Percentiles rank a stretch among this genome's conserved stretches.
Conservation (phyloP, 2,888 invertebrate species). For the Caenorhabditis wallacei region DNA sequence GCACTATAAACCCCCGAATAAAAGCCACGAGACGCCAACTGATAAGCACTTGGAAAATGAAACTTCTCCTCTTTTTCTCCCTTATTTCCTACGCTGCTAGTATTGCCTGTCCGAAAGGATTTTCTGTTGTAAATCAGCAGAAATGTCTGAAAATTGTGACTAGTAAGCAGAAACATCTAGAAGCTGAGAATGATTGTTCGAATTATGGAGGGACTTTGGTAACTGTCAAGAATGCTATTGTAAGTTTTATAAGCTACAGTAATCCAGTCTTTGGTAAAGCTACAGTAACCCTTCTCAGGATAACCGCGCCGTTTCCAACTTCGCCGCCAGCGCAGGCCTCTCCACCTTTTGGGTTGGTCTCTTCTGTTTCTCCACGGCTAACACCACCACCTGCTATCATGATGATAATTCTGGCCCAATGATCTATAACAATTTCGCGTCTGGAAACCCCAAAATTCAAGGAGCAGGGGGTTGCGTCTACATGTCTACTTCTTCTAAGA, state of each 20-base stretch:
- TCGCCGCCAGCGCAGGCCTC: constrained; percentile 2
- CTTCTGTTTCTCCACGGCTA: constrained; percentile 20
- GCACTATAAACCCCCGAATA: background rate
- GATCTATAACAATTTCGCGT: constrained; percentile 13
- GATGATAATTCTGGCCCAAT: constrained; percentile 25
- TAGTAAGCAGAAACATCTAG: constrained; percentile 10
- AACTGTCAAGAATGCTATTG: constrained; percentile 18
- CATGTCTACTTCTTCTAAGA: background rate
- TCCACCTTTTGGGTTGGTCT: constrained; percentile 21
- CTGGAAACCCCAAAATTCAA: constrained; percentile 8
- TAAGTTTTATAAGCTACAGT: constrained; percentile 19
- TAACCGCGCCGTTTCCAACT: constrained; percentile 18
- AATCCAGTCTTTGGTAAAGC: background rate
- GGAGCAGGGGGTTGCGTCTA: constrained; percentile 28
- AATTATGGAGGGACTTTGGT: constrained; percentile 33
- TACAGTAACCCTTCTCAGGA: constrained; percentile 2
- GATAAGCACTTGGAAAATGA: background rate
- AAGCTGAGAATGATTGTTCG: constrained; percentile 18
- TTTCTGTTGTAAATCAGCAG: constrained; percentile 13
- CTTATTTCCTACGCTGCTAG: background rate
- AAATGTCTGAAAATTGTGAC: constrained; percentile 15
- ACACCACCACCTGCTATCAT: constrained; percentile 14
- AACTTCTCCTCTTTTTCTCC: background rate
- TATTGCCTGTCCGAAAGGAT: constrained; percentile 13
- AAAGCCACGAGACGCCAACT: background rate